A percentile compares a stretch with the other conserved stretches of the same genome.
Conservation (phyloP, 2,797 vertebrate genomes). For the Botia almorhae region DNA sequence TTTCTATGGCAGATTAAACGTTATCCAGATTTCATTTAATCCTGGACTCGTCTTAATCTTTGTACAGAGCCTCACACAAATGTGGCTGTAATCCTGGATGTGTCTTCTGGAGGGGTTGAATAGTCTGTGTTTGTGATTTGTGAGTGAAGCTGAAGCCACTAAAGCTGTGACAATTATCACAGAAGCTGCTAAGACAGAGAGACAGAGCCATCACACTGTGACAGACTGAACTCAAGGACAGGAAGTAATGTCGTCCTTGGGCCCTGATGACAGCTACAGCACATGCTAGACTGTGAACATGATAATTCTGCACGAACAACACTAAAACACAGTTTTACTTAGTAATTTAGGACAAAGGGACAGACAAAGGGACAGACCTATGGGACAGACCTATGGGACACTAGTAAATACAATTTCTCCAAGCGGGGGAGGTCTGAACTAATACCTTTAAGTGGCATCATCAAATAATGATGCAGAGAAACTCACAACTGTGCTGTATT, state of each 20-base stretch:
- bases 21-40: conserved; percentile 18
- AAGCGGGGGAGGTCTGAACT: conserved; percentile 27
- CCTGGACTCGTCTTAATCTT: conserved; percentile 23
- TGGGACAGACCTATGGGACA: conserved; percentile 32
- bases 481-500: conserved; percentile 21
- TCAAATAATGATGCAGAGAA: conserved; percentile 55
- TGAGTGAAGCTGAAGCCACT: conserved; percentile 21
- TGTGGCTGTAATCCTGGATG: conserved; percentile 29
- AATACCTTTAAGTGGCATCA: conserved; percentile 48
- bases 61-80: not conserved
- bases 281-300: not conserved
- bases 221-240: not conserved
- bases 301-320: no score
- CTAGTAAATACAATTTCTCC: conserved; percentile 42
- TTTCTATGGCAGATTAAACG: conserved; percentile 31
- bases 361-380: no score
- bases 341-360: no score
- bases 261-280: conserved; percentile 25
- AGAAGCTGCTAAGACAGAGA: conserved; percentile 27
- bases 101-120: conserved; percentile 40
- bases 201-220: conserved; percentile 2
- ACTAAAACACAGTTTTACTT: no score
- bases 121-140: conserved; percentile 24
- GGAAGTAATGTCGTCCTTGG: conserved; percentile 15
- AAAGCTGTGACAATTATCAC: conserved; percentile 49